These are phyloP conservation scores for Nannospalax galili DNA, from an alignment of 2,113 vertebrate species.

Conservation along the genomic window DNA sequence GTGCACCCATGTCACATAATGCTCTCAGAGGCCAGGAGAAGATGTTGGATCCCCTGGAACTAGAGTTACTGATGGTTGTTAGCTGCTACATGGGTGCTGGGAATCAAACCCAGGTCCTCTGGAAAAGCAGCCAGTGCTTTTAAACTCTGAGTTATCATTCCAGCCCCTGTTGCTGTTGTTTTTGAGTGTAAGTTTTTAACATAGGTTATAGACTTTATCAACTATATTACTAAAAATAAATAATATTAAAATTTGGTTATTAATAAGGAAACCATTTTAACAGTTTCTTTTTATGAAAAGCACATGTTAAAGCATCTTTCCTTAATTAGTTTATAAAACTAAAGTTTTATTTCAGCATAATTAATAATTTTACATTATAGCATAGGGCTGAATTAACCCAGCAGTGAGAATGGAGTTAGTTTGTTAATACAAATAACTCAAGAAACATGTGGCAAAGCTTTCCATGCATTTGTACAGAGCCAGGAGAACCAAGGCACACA, in stretches of 20 bases:
- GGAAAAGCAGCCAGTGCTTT: no score
- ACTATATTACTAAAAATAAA: background rate
- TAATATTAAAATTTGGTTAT: background rate
- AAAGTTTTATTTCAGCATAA: background rate
- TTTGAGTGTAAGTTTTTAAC: background rate
- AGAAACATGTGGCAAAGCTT: background rate
- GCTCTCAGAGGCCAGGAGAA: no score
- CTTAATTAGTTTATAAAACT: background rate
- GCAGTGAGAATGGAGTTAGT: background rate
- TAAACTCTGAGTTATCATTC: no score
- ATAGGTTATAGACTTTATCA: background rate
- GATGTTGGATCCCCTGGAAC: no score
- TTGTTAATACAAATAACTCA: background rate
- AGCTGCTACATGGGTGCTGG: no score
- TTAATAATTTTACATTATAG: background rate
- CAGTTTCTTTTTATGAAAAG: background rate
- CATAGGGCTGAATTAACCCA: background rate
- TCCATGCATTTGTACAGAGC: background rate
- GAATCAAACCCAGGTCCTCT: no score
- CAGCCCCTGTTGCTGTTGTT: no score
- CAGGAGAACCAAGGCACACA: background rate
- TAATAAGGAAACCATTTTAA: background rate
- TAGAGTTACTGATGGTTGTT: no score
- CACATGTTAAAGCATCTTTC: background rate
- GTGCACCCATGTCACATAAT: no score